A percentile compares a stretch with the other conserved stretches of the same genome.
phyloP scores from a whole-genome alignment of 2,113 vertebrate genomes.

The Burhinus bistriatus region DNA sequence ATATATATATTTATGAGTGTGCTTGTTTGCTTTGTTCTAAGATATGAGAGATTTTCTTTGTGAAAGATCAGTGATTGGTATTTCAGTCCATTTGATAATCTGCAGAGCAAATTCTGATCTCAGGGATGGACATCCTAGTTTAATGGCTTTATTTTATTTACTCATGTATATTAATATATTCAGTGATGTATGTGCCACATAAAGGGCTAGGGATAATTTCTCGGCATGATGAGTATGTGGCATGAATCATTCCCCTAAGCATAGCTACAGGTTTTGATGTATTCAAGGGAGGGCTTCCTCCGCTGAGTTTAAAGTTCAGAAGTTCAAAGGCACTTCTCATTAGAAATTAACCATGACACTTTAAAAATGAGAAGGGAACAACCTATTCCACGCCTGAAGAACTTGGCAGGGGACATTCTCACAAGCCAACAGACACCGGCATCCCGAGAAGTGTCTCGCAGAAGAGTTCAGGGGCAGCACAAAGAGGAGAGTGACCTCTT shows the following conservation, averaged over 20 bases:
- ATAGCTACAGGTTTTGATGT: neutral
- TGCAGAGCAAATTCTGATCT: neutral
- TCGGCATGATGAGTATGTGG: neutral
- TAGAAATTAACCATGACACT: constrained; percentile 51
- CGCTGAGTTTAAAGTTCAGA: neutral
- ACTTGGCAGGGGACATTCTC: neutral
- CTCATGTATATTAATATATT: neutral
- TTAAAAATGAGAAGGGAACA: neutral
- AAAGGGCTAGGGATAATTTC: neutral
- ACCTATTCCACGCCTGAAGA: neutral
- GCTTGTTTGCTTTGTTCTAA: neutral
- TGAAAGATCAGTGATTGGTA: neutral
- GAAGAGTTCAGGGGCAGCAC: neutral
- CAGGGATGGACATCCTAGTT: neutral
- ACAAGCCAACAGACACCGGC: neutral
- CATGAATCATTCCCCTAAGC: neutral
- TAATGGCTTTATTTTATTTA: constrained; percentile 16
- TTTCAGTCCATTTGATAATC: neutral
- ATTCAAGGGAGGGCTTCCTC: neutral
- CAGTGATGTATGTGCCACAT: neutral
- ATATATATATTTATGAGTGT: neutral
- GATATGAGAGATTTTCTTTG: neutral
- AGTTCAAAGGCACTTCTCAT: constrained; percentile 54
- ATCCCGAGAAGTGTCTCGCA: rapidly evolving
- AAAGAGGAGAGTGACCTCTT: neutral